Base-by-base conservation (phyloP, 2,888 invertebrate species). In the Pristionchus mayeri region DNA sequence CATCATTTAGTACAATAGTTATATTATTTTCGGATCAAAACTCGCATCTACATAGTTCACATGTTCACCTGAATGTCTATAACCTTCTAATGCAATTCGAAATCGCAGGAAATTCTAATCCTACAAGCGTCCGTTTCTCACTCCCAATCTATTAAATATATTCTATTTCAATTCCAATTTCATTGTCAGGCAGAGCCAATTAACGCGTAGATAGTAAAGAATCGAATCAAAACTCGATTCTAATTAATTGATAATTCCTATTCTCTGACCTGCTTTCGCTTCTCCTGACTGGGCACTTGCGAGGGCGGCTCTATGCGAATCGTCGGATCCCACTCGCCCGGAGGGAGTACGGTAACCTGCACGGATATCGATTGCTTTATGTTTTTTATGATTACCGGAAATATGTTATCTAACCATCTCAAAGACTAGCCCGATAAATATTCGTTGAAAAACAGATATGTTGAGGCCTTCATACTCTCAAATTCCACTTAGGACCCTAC, bases 281-380 rank as follows among this genome's bases (percentile, higher is more conserved):
- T 91, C 92, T 92, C 93, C 86, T 93, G 93, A 44, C 92, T 92
- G 18, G 93, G 93, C 57, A 93, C 90, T 30, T 89, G 87, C 6
- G 87, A 88, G 6, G 93, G 93, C 40, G 94, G 93, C 85, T 94
- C 93, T 84, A 94, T 93, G 83, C 94, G 91, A 82, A 94, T 94
- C 60, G 91, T 92, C 13, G 94, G 93, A 88, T 94, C 93, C 93
- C 94, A 94, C 94, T 98, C 98, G 24, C 98, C 98, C 0, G 98
- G 98, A 30, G 98, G 98, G 89, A 98, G 95, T 84, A 98, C 98
- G 75, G 97, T 97, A 0, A 97, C 97, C 79, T 89, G 86, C 37
- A 40, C 7, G 40, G 52, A 34, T 34, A 40, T 48, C 50, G 76
- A 78, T 30, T 50, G 9, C n/a, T n/a, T n/a, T n/a, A 57, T 7